Evolutionary conservation across 2,113 vertebrate genomes (phyloP).

Genomic region (Cercopithecus mona): DNA sequence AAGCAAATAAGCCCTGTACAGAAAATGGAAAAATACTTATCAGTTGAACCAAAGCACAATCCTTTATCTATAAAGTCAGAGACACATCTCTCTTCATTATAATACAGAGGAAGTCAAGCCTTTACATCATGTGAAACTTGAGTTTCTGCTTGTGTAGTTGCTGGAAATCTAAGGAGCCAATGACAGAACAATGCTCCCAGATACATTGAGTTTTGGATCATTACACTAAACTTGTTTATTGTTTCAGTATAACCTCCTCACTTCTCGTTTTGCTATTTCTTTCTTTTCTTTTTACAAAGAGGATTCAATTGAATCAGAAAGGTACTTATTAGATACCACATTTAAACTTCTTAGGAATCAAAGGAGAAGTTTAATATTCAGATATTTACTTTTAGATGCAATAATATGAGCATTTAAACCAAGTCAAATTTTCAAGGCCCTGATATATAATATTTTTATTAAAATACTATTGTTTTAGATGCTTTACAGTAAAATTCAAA

Average conservation of each 20-base stretch:
- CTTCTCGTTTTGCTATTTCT: constrained; percentile 8
- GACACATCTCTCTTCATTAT: constrained; percentile 59
- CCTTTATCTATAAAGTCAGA: constrained; percentile 57
- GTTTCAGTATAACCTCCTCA: neutral
- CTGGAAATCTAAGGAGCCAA: constrained; percentile 23
- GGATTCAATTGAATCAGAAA: constrained; percentile 41
- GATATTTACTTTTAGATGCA: neutral
- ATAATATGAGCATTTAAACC: neutral
- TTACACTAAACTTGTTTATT: constrained; percentile 27
- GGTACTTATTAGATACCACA: neutral
- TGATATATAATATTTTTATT: neutral
- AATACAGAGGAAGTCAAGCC: constrained; percentile 37
- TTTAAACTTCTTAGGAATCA: constrained; percentile 4
- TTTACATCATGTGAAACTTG: constrained; percentile 24
- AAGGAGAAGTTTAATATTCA: neutral
- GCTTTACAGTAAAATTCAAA: neutral
- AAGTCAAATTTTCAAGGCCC: neutral
- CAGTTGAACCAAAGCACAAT: constrained; percentile 74
- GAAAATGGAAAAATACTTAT: constrained; percentile 79
- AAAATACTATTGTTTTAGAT: neutral
- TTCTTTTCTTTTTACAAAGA: neutral
- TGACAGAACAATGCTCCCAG: constrained; percentile 14
- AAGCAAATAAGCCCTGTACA: constrained; percentile 64
- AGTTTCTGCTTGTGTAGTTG: neutral
- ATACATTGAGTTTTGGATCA: constrained; percentile 43